These are phyloP conservation scores for Urophycis tenuis DNA, from an alignment of 2,797 vertebrate genomes.

Conservation along the genomic window DNA sequence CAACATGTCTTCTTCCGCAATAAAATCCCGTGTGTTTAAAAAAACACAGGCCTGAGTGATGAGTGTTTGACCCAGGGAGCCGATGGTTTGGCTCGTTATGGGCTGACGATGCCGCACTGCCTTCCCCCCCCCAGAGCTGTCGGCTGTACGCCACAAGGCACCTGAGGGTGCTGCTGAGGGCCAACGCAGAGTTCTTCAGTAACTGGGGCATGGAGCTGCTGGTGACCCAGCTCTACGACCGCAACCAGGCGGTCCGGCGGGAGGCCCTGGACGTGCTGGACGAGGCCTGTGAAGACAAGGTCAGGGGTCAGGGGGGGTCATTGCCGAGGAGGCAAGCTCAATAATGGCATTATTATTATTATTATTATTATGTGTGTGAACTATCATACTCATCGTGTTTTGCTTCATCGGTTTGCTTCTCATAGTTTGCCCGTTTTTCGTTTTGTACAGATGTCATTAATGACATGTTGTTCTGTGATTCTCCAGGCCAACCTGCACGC, in stretches of 20 bases:
- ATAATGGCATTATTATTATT: too few species aligned
- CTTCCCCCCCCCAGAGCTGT: constrained; percentile 72
- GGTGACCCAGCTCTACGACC: constrained; percentile 95
- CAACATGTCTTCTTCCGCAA: too few species aligned
- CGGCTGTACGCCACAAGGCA: constrained; percentile 96
- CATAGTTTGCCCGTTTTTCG: not conserved
- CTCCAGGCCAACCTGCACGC: constrained; percentile 94
- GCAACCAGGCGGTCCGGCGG: constrained; percentile 89
- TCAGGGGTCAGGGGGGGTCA: not conserved
- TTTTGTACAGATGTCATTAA: not conserved
- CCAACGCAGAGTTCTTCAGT: constrained; percentile 97
- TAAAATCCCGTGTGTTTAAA: too few species aligned
- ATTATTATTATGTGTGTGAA: too few species aligned
- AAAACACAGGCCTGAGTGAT: too few species aligned
- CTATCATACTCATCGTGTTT: too few species aligned
- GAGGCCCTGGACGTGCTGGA: constrained; percentile 97
- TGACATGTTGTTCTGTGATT: not conserved
- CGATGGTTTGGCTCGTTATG: not conserved
- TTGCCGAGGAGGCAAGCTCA: not conserved
- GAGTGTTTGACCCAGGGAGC: not conserved
- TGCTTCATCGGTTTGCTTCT: not conserved
- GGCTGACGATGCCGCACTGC: not conserved
- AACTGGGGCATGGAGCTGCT: constrained; percentile 98
- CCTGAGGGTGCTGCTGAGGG: constrained; percentile 88
- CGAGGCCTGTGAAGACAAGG: constrained; percentile 98